A percentile compares a stretch with the other conserved stretches of the same genome.
Conservation (phyloP, 2,113 vertebrate genomes). For the Apodemus speciosus region DNA sequence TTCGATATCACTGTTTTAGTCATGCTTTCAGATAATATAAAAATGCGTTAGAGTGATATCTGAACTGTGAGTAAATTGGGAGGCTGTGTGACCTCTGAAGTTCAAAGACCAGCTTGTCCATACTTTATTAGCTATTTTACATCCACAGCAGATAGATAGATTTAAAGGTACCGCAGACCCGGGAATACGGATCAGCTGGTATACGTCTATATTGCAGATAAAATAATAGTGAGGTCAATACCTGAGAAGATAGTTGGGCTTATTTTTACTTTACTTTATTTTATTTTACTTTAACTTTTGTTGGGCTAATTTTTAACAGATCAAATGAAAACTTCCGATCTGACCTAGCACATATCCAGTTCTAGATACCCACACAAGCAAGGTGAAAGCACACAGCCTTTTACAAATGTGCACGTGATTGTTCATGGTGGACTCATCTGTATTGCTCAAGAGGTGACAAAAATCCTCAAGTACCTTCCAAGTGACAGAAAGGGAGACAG, state of each 20-base stretch:
- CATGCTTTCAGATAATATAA: neutral
- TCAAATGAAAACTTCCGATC: neutral
- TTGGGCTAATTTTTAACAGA: slow-evolving; percentile 42
- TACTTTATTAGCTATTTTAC: neutral
- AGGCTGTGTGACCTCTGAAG: neutral
- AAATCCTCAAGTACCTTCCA: neutral
- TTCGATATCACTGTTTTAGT: slow-evolving; percentile 7
- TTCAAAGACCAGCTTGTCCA: neutral
- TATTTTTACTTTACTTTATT: neutral
- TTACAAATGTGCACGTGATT: neutral
- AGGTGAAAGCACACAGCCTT: neutral
- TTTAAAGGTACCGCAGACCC: neutral
- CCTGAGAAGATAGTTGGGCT: neutral
- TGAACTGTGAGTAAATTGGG: neutral
- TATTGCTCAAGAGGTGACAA: neutral
- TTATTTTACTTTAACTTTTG: neutral
- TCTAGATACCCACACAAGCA: neutral
- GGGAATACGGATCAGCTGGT: neutral
- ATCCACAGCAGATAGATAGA: neutral
- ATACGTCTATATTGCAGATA: neutral
- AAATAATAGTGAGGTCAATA: neutral
- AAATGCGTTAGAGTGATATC: slow-evolving; percentile 15
- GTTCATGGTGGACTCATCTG: neutral
- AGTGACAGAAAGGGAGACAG: neutral
- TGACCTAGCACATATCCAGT: neutral